Base-by-base conservation (phyloP, 1,140 invertebrate genomes). In the Macrostomum lignano region DNA sequence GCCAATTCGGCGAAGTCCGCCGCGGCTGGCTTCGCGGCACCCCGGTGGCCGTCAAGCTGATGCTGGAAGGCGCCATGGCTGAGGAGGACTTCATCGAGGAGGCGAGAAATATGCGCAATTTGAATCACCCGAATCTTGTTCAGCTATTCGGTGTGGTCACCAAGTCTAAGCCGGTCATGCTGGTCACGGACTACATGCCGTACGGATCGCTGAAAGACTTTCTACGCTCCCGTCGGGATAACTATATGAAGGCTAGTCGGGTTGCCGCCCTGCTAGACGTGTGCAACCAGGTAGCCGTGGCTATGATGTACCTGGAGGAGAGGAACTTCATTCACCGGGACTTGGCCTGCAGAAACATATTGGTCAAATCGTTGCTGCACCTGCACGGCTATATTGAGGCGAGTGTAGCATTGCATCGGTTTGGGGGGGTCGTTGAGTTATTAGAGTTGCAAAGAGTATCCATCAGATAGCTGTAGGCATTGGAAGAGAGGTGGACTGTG, bases 241-340 rank as follows among this genome's bases (percentile, higher is more conserved):
- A n/a, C n/a, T n/a, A n/a, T n/a, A n/a, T n/a, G n/a, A n/a, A 21
- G 67, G 69, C 14, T 39, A 65, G 67, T 10, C 78, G 81, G 45
- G 68, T 73, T 38, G 73, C 70, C 25, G 63, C 74, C 22, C 61
- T 86, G 14, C 58, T 86, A 28, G 79, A 86, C 47, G 84, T 86
- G 72, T 84, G 77, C 50, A 71, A 79, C 59, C 78, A 88, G 71
- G 72, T 86, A 20, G 81, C 75, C 61, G 75, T 75, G 31, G 82
- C 79, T 35, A 88, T 93, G 79, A 71, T 74, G 14, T 91, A 88
- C 59, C 63, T 93, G 49, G 82, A 91, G 62, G 68, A 71, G 45
- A 74, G 84, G 47, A 84, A 82, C 53, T 86, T 86, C 49, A 86
- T 91, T 40, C 82, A 91, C 61, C 66, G 81, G 47, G 81, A 93